Evolutionary conservation across 2,113 vertebrate species (phyloP), one percentile per base, ranked within the genome.

Genomic region (Sinocyclocheilus anshuiensis): DNA sequence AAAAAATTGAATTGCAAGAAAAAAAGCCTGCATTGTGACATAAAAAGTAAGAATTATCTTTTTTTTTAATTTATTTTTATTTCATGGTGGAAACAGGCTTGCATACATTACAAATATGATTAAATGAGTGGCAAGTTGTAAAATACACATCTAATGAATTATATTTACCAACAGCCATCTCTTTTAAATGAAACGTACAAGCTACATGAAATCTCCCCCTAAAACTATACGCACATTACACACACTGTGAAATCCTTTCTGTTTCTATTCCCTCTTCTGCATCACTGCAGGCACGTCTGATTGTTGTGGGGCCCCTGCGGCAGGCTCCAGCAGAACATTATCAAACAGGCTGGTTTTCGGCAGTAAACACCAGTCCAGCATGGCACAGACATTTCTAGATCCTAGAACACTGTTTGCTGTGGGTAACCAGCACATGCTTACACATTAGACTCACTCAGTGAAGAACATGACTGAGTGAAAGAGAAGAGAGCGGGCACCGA

Each of bases 401-500:
- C 20, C 18, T 79, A 53, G 48, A 59, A 53, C 7, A 3, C 55
- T 42, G 53, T 79, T 79, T 79, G 77, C 33, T 79, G 79, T 81
- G 79, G 79, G 79, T 67, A 79, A 79, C 77, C 77, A 79, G 33
- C 22, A 13, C 77, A 61, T 39, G 55, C 77, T 81, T 48, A 48
- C 79, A 45, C 79, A 11, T 81, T 63, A 45, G 57, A 81, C 59
- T 65, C 78, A 16, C 57, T 48, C 33, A 45, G 24, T 20, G 55
- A 76, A 75, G 76, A 85, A 77, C 80, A 71, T 9, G 9, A 74
- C 48, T 57, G 81, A 33, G 67, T 63, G 81, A 80, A 50, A 33
- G 53, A 72, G 83, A 89, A 15, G 29, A 50, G 69, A n/a, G 77
- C 72, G 16, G 83, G 81, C 42, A 24, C 87, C 85, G 90, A 92